A percentile compares a stretch with the other conserved stretches of the same genome.
Conservation (phyloP, 2,888 invertebrate genomes). For the Eremobia ochroleuca region DNA sequence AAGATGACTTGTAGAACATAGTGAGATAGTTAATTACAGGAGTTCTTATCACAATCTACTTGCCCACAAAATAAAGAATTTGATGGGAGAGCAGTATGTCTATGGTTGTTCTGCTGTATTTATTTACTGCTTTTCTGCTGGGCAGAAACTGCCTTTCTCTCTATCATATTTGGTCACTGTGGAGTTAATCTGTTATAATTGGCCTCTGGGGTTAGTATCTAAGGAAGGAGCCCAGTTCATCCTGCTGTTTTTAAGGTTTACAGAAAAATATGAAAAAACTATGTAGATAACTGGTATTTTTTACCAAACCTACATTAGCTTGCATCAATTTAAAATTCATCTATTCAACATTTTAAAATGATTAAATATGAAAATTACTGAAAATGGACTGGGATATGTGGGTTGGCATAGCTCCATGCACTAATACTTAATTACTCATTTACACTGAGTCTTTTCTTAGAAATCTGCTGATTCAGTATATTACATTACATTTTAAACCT, state of each 20-base stretch:
- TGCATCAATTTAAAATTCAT: no score
- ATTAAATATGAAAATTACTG: no score
- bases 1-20: neutral
- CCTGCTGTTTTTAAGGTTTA: neutral
- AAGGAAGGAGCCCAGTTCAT: neutral
- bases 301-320: neutral
- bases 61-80: neutral
- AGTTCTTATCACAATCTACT: neutral
- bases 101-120: neutral
- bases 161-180: neutral
- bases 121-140: neutral
- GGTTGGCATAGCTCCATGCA: neutral
- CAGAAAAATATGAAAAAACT: neutral
- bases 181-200: no score
- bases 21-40: neutral
- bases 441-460: neutral
- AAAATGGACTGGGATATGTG: neutral
- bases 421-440: neutral
- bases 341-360: neutral
- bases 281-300: neutral
- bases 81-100: neutral
- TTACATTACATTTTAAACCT: no score
- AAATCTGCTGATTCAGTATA: neutral
- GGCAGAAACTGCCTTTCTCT: neutral
- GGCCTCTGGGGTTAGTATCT: neutral